Conservation (phyloP, 2,888 invertebrate species). For the Sphecodes monilicornis region DNA sequence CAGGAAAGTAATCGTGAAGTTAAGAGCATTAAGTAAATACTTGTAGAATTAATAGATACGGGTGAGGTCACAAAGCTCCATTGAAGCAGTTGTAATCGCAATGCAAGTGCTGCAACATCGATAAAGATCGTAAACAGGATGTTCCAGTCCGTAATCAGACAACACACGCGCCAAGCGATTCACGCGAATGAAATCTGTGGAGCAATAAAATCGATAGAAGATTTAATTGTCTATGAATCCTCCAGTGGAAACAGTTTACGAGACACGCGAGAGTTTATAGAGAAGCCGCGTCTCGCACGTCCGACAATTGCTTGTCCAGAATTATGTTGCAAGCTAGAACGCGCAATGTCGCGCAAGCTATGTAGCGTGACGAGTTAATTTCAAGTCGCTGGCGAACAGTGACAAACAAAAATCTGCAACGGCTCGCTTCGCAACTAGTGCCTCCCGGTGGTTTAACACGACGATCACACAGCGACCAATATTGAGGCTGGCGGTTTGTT, state of each 20-base stretch:
- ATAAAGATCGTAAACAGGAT: neutral
- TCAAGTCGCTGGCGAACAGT: slow-evolving; percentile 36
- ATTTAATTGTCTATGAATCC: neutral
- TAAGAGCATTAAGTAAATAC: neutral
- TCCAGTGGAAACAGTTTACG: neutral
- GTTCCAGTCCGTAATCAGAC: neutral
- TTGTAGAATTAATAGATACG: neutral
- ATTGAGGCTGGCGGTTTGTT: slow-evolving; percentile 66
- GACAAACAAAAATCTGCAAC: slow-evolving; percentile 54
- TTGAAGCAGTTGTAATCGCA: neutral
- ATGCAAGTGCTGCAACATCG: neutral
- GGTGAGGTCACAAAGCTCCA: neutral
- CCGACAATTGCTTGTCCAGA: neutral
- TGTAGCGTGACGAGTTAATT: slow-evolving; percentile 59
- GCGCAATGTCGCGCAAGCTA: neutral
- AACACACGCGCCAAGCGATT: neutral
- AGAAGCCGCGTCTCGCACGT: neutral
- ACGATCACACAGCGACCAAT: slow-evolving; percentile 62
- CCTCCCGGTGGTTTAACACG: slow-evolving; percentile 32
- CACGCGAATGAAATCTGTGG: neutral
- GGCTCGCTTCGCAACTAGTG: slow-evolving; percentile 25
- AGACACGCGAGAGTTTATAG: neutral
- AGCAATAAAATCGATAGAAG: neutral
- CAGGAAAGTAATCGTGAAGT: neutral
- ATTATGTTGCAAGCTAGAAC: neutral